Percentiles rank a stretch among this genome's conserved stretches.
Conservation (phyloP, 2,113 vertebrate species). For the Cardinalis cardinalis region DNA sequence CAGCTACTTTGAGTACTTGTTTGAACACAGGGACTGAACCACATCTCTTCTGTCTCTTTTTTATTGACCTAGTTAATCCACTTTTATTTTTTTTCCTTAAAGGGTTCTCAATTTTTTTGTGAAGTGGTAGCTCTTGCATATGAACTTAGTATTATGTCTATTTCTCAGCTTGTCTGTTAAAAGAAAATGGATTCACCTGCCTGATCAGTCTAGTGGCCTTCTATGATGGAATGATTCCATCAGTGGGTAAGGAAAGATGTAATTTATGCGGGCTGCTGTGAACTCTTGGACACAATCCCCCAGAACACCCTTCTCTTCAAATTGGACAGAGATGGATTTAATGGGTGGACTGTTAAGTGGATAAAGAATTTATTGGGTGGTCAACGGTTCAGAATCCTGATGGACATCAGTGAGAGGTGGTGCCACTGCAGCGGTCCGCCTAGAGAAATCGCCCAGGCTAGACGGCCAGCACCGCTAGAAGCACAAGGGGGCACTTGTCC, state of each 20-base stretch:
- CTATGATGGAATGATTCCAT: background rate
- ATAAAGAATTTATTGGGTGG: background rate
- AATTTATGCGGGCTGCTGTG: background rate
- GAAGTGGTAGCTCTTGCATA: background rate
- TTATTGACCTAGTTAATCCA: background rate
- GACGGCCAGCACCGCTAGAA: too few relatives aligned
- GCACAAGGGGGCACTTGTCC: too few relatives aligned
- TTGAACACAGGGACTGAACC: background rate
- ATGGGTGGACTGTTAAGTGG: background rate
- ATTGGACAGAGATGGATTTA: background rate
- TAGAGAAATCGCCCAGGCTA: too few relatives aligned
- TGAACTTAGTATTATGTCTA: background rate
- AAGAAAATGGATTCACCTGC: background rate
- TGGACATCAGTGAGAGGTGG: background rate
- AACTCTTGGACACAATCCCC: accelerated
- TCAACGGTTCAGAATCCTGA: background rate
- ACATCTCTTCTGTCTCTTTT: background rate
- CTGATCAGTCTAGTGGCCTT: background rate
- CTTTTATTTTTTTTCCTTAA: background rate
- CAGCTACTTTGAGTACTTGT: background rate
- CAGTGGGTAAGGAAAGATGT: background rate
- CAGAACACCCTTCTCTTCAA: background rate
- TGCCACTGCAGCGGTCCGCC: too few relatives aligned
- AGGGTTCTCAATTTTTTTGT: background rate
- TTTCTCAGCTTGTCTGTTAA: background rate